These are phyloP conservation scores for Drosophila mulleri DNA, from an alignment of 2,888 invertebrate species.

Conservation along the genomic window DNA sequence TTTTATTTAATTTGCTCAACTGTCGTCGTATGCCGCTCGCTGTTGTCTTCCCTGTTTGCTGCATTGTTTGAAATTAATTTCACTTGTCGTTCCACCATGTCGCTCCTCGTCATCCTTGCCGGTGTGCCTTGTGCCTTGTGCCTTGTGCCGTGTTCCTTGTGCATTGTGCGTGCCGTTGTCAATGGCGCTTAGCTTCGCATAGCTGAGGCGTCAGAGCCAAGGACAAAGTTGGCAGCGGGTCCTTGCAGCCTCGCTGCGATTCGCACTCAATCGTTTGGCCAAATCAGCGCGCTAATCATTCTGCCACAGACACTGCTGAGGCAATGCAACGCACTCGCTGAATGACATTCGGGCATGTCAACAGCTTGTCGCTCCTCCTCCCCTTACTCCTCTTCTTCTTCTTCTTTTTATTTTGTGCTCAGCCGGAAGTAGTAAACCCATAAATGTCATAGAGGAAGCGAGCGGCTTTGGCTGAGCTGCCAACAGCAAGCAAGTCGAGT, in stretches of 20 bases:
- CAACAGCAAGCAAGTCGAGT: constrained; percentile 50
- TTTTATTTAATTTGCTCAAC: constrained; percentile 75
- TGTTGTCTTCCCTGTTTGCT: constrained; percentile 73
- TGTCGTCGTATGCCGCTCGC: constrained; percentile 54
- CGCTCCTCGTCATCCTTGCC: constrained; percentile 21
- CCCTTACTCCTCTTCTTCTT: not conserved
- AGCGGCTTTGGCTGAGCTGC: constrained; percentile 44
- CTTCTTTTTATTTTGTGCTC: constrained; percentile 5
- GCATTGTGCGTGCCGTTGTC: constrained; percentile 71
- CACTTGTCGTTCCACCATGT: constrained; percentile 61
- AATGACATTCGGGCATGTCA: constrained; percentile 61
- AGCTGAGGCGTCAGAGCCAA: constrained; percentile 52
- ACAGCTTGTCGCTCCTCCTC: constrained; percentile 32
- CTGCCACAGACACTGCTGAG: constrained; percentile 34
- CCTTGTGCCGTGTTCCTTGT: constrained; percentile 22
- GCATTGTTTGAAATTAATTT: constrained; percentile 81
- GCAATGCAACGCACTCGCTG: constrained; percentile 64
- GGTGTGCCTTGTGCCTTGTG: constrained; percentile 14
- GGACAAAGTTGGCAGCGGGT: constrained; percentile 53
- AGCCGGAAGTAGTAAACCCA: constrained; percentile 74
- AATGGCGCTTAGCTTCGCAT: constrained; percentile 71
- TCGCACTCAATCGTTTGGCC: constrained; percentile 66
- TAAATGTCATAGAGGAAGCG: constrained; percentile 58
- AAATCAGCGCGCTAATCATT: constrained; percentile 78
- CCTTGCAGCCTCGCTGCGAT: constrained; percentile 13